phyloP scores from a whole-genome alignment of 2,888 invertebrate species.

The Polylopha cassiicola region DNA sequence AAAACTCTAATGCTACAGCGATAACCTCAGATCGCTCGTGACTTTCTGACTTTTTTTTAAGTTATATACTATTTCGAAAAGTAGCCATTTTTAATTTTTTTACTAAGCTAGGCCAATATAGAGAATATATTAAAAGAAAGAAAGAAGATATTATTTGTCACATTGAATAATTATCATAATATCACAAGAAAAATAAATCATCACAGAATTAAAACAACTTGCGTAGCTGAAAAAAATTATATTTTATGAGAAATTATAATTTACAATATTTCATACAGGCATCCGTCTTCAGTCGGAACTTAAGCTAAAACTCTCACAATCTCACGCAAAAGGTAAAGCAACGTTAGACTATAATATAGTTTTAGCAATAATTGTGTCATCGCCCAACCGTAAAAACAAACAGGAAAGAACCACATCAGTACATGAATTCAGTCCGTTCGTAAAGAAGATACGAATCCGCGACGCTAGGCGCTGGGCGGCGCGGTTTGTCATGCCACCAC shows the following conservation, averaged over 20 bases:
- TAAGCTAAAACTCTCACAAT: conserved; percentile 78
- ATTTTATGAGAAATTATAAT: conserved; percentile 80
- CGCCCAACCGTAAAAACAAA: conserved; percentile 66
- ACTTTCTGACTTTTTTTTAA: too few species aligned
- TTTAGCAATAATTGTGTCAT: conserved; percentile 73
- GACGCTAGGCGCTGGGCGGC: conserved; percentile 33
- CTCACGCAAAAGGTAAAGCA: conserved; percentile 79
- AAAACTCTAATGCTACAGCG: too few species aligned
- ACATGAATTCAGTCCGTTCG: conserved; percentile 63
- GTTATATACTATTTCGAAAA: too few species aligned
- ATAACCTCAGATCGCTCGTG: too few species aligned
- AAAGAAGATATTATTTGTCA: too few species aligned
- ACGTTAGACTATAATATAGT: conserved; percentile 78
- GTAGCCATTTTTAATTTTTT: too few species aligned
- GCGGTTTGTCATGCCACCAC: conserved; percentile 22
- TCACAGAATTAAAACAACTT: conserved; percentile 58
- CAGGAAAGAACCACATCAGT: conserved; percentile 57
- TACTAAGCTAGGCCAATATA: too few species aligned
- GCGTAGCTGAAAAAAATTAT: conserved; percentile 78
- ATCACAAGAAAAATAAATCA: too few species aligned
- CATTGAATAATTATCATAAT: too few species aligned
- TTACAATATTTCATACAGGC: conserved; percentile 79
- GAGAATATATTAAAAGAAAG: too few species aligned
- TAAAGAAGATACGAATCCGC: conserved; percentile 49
- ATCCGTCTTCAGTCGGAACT: conserved; percentile 78